Conservation (phyloP, 35 echinoderm and acorn worm species). For the Amphiura filiformis region DNA sequence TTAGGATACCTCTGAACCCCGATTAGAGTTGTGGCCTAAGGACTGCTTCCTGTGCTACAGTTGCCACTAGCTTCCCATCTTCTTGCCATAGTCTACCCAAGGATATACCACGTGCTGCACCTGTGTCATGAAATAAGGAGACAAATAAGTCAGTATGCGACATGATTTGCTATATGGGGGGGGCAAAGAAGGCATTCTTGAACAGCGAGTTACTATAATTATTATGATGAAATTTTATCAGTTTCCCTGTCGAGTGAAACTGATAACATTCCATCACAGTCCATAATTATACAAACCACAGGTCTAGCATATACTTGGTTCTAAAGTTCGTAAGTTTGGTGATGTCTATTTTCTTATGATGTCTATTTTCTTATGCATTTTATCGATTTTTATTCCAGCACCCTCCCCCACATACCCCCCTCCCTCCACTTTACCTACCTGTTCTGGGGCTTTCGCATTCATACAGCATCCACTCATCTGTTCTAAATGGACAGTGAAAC, state of each 20-base stretch:
- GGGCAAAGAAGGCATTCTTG: not conserved
- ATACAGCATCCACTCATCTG: constrained; percentile 94
- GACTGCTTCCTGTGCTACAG: constrained; percentile 68
- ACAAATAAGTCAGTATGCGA: too few relatives aligned
- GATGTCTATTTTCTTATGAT: too few relatives aligned
- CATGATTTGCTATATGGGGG: not conserved
- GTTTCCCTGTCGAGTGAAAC: too few relatives aligned
- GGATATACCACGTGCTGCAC: constrained; percentile 64
- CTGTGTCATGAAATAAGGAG: constrained; percentile 30
- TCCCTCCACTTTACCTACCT: too few relatives aligned
- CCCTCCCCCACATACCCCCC: too few relatives aligned
- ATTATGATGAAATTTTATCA: not conserved
- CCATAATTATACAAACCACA: too few relatives aligned
- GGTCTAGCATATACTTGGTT: too few relatives aligned
- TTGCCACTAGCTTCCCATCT: constrained; percentile 74
- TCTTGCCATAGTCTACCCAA: constrained; percentile 70
- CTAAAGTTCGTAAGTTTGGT: too few relatives aligned
- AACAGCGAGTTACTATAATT: not conserved
- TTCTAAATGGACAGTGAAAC: constrained; percentile 87
- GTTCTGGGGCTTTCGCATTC: constrained; percentile 79
- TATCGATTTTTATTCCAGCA: too few relatives aligned
- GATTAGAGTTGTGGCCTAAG: constrained; percentile 60
- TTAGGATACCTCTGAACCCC: too few relatives aligned
- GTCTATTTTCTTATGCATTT: too few relatives aligned
- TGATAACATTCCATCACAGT: too few relatives aligned